Conservation (phyloP, 1,140 invertebrate genomes). For the Aricia agestis region DNA sequence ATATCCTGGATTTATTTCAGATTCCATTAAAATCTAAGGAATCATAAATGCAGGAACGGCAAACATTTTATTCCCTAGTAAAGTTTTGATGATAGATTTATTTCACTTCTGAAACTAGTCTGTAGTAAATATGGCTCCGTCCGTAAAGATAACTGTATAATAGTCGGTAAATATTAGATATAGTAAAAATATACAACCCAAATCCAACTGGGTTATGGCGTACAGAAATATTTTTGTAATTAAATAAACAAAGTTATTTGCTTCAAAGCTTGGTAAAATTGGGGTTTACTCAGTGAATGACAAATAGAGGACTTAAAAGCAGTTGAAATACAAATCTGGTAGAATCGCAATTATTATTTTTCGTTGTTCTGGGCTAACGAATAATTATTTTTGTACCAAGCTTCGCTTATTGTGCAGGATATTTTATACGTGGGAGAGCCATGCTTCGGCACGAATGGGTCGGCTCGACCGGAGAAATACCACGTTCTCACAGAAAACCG, state of each 20-base stretch:
- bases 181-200: not conserved
- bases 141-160: not conserved
- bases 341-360: not conserved
- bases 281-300: too few species aligned
- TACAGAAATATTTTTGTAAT: not conserved
- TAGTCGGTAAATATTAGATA: not conserved
- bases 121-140: not conserved
- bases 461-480: too few species aligned
- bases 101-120: not conserved
- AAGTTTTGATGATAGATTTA: not conserved
- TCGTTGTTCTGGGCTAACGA: not conserved
- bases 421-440: too few species aligned
- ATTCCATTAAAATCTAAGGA: too few species aligned
- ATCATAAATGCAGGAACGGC: too few species aligned
- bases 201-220: not conserved
- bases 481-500: too few species aligned
- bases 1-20: too few species aligned
- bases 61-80: too few species aligned
- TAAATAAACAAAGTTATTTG: slow-evolving; percentile 1
- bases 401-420: not conserved
- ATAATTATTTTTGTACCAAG: not conserved
- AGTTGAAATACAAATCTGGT: not conserved
- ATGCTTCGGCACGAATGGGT: too few species aligned
- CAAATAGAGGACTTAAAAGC: not conserved
- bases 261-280: too few species aligned